Conservation (phyloP, 2,113 vertebrate species). For the Meleagris gallopavo region DNA sequence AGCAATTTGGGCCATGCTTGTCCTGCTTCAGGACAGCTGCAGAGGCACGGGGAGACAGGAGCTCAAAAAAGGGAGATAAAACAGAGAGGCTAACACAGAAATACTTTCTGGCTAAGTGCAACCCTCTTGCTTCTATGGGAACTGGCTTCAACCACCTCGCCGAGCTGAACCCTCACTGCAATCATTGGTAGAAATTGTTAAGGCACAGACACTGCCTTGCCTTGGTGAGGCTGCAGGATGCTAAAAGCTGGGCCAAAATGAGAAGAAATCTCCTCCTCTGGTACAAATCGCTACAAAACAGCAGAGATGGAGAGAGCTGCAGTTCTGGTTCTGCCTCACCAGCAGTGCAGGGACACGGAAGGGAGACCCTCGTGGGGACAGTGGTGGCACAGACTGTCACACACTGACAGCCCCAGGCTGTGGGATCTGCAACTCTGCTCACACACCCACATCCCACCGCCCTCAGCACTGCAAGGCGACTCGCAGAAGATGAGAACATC, state of each 20-base stretch:
- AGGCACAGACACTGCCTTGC: conserved; percentile 38
- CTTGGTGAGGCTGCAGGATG: neutral
- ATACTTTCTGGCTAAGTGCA: neutral
- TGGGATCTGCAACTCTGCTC: neutral
- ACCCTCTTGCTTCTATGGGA: neutral
- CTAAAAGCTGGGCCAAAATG: neutral
- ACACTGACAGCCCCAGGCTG: rapidly evolving
- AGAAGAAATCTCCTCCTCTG: neutral
- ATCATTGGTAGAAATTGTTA: neutral
- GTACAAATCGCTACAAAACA: rapidly evolving
- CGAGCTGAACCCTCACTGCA: neutral
- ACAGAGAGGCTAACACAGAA: neutral
- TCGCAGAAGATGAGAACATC: neutral
- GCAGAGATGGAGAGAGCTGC: neutral
- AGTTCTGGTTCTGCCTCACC: neutral
- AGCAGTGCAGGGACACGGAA: neutral
- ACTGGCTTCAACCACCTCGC: neutral
- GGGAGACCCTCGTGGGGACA: neutral
- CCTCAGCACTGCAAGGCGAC: neutral
- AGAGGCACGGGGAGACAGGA: neutral
- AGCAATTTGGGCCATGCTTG: neutral
- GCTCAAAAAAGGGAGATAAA: neutral
- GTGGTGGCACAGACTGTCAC: neutral
- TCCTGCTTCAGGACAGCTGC: neutral
- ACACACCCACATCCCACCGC: rapidly evolving